Evolutionary conservation across 2,888 invertebrate species (phyloP).

Genomic region (Acanthopleura granulata): DNA sequence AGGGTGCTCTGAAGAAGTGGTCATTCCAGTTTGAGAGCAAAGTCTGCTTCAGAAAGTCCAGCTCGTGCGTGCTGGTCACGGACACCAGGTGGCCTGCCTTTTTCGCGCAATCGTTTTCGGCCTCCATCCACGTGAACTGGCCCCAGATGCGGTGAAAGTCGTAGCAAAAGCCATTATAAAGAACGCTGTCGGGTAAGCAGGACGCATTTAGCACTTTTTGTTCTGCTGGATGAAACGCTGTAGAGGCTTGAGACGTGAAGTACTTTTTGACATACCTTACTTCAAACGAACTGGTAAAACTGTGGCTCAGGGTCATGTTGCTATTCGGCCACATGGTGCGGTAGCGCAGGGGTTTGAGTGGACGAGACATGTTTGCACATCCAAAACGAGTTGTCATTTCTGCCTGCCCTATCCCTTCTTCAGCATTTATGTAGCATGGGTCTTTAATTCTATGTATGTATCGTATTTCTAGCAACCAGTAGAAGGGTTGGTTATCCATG

Average conservation of each 20-base stretch:
- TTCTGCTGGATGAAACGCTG: too few species aligned
- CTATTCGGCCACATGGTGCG: background rate
- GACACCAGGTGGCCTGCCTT: background rate
- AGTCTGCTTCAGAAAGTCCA: background rate
- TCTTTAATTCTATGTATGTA: background rate
- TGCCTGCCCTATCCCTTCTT: background rate
- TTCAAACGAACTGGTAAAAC: background rate
- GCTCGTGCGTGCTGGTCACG: background rate
- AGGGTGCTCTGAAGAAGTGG: background rate
- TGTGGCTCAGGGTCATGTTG: background rate
- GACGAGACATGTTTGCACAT: background rate
- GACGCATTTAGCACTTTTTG: too few species aligned
- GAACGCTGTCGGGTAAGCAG: background rate
- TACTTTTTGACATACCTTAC: background rate
- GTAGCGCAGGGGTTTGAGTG: background rate
- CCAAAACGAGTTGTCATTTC: background rate
- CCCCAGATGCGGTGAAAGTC: background rate
- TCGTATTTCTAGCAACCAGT: background rate
- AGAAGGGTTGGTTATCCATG: background rate
- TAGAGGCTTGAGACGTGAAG: background rate
- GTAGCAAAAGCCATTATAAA: background rate
- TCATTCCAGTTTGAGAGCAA: background rate
- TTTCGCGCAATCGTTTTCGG: background rate
- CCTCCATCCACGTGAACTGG: background rate
- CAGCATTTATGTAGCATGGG: background rate